Conservation (phyloP, 1,140 invertebrate species). For the Augochlora pura region DNA sequence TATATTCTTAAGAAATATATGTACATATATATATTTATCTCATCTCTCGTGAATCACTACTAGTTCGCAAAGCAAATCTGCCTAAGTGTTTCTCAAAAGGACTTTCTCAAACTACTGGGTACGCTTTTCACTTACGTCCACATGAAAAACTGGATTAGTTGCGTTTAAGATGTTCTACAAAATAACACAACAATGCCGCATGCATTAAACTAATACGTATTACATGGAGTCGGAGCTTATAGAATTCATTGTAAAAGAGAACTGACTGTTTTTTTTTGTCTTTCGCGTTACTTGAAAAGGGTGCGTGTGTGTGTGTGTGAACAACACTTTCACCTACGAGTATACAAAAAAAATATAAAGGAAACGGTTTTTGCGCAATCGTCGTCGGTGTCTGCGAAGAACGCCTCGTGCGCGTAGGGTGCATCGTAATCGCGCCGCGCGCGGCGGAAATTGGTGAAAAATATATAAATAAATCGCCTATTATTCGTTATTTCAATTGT, state of each 20-base stretch:
- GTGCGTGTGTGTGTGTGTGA: too few species aligned
- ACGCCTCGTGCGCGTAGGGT: not conserved
- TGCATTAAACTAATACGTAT: conserved; percentile 71
- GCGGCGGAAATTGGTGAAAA: not conserved
- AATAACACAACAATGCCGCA: conserved; percentile 78
- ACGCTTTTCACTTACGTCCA: conserved; percentile 79
- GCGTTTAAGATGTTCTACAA: conserved; percentile 81
- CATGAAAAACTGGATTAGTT: conserved; percentile 81
- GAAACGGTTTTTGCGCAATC: too few species aligned
- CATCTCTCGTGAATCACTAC: not conserved
- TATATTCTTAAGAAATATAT: too few species aligned
- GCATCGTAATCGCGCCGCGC: not conserved
- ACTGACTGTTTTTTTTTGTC: not conserved
- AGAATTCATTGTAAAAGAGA: conserved; percentile 47
- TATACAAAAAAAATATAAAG: conserved; percentile 1
- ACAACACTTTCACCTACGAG: conserved; percentile 2
- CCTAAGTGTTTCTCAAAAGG: conserved; percentile 41
- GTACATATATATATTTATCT: not conserved
- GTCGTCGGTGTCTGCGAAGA: too few species aligned
- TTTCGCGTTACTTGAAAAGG: conserved; percentile 1
- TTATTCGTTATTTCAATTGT: too few species aligned
- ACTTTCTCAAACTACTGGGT: conserved; percentile 73
- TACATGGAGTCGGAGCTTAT: conserved; percentile 37
- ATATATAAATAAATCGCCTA: not conserved
- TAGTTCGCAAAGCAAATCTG: conserved; percentile 49